Conservation (phyloP, 2,113 vertebrate species). For the Gymnobelideus leadbeateri region DNA sequence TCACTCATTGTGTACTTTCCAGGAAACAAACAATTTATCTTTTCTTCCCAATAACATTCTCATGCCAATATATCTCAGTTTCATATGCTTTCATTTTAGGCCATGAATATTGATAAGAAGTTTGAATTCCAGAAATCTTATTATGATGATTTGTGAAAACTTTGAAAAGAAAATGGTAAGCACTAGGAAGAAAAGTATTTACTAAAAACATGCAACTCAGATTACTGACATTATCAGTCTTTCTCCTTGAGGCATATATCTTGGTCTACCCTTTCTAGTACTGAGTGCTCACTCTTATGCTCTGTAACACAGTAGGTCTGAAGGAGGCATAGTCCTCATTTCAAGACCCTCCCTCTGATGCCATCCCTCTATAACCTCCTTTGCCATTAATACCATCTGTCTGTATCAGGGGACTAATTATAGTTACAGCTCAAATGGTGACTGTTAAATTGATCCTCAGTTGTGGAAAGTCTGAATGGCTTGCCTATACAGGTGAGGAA, state of each 20-base stretch:
- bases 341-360: background rate
- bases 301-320: background rate
- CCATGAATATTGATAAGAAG: too few species aligned
- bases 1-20: too few species aligned
- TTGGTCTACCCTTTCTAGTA: too few species aligned
- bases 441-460: background rate
- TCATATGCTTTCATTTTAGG: too few species aligned
- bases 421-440: background rate
- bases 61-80: too few species aligned
- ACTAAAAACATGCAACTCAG: background rate
- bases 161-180: background rate
- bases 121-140: background rate
- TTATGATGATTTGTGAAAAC: background rate
- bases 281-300: background rate
- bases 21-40: too few species aligned
- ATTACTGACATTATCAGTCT: background rate
- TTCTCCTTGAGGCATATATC: background rate
- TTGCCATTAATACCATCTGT: background rate
- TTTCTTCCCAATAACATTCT: too few species aligned
- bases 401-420: background rate
- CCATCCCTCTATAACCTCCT: background rate
- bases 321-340: background rate
- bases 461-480: background rate
- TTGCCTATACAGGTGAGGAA: background rate
- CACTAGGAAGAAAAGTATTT: background rate